A percentile compares a stretch with the other conserved stretches of the same genome.
phyloP scores from a whole-genome alignment of 2,797 vertebrate genomes.

The Zenarchopterus dispar region DNA sequence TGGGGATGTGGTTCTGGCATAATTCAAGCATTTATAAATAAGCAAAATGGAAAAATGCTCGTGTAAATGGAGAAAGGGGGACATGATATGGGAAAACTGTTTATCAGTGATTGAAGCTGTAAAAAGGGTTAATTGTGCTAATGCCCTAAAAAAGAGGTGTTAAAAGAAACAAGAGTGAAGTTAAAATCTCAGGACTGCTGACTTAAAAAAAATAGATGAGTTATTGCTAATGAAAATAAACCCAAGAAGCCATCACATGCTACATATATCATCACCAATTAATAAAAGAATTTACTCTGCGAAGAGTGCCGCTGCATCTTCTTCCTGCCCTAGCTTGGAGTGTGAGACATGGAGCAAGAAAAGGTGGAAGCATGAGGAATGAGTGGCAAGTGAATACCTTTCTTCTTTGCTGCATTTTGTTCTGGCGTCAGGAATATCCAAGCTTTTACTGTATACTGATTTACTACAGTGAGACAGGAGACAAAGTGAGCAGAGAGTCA shows the following conservation, averaged over 20 bases:
- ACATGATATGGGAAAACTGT: conserved; percentile 57
- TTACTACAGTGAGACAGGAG: conserved; percentile 91
- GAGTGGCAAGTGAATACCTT: conserved; percentile 88
- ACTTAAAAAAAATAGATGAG: neutral
- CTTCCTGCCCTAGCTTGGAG: conserved; percentile 40
- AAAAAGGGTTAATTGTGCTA: conserved; percentile 60
- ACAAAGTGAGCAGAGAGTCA: conserved; percentile 91
- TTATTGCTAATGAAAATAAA: conserved; percentile 7
- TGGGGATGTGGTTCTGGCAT: conserved; percentile 39
- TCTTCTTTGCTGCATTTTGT: conserved; percentile 95
- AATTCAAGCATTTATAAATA: conserved; percentile 48
- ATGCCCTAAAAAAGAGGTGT: conserved; percentile 27
- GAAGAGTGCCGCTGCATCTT: conserved; percentile 84
- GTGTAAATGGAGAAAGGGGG: conserved; percentile 62
- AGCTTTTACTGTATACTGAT: conserved; percentile 98
- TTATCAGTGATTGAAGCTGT: conserved; percentile 57
- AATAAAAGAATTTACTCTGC: neutral
- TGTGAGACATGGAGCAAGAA: conserved; percentile 60
- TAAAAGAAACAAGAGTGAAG: conserved; percentile 41
- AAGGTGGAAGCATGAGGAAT: conserved; percentile 51
- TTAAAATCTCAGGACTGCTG: conserved; percentile 28
- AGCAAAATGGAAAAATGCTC: conserved; percentile 44
- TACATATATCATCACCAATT: neutral
- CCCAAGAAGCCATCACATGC: conserved; percentile 5
- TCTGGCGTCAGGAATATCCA: conserved; percentile 95